Conservation (phyloP, 2,113 vertebrate genomes). For the Carlito syrichta region DNA sequence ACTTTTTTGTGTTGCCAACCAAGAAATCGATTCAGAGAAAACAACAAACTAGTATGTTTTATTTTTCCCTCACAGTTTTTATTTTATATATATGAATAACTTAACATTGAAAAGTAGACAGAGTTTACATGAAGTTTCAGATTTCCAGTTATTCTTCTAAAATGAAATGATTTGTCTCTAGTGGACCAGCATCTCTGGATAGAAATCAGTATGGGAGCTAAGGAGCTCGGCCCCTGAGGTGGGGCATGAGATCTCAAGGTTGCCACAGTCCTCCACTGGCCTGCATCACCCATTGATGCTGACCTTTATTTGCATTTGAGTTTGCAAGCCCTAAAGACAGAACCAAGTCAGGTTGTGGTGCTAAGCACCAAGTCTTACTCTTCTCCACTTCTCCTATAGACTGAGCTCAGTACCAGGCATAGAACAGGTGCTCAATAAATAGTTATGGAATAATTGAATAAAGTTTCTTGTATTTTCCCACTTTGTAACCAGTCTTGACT, state of each 20-base stretch:
- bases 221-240: too few species aligned
- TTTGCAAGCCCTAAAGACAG: not conserved
- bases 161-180: not conserved
- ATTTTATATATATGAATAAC: not conserved
- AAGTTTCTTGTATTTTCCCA: not conserved
- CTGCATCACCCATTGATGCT: rapidly evolving
- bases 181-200: not conserved
- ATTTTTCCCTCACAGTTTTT: not conserved
- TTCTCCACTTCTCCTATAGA: rapidly evolving
- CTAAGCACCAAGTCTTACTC: not conserved
- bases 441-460: not conserved
- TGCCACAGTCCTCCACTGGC: too few species aligned
- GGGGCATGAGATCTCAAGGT: too few species aligned
- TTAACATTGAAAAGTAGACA: not conserved
- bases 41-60: not conserved
- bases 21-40: not conserved
- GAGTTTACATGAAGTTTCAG: not conserved
- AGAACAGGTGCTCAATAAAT: not conserved
- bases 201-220: not conserved
- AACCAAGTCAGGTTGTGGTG: not conserved
- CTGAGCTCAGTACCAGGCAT: not conserved
- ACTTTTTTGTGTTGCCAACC: not conserved
- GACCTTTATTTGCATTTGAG: not conserved
- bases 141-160: not conserved
- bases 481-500: not conserved